Conservation (phyloP, 2,797 vertebrate genomes). For the Falco cherrug region DNA sequence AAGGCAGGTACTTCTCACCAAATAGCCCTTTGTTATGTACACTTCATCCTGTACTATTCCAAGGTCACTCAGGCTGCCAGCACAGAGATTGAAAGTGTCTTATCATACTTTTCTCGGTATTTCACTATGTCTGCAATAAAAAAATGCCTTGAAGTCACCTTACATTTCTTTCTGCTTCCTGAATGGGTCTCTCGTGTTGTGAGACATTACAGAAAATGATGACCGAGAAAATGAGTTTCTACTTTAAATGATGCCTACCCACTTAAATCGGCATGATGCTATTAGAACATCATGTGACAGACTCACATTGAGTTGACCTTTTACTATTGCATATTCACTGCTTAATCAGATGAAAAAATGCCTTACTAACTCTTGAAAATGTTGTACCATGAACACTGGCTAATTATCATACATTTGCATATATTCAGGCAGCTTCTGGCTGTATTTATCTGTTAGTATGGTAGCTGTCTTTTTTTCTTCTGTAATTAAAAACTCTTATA, state of each 20-base stretch:
- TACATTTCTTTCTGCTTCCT: not conserved
- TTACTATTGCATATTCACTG: conserved; percentile 36
- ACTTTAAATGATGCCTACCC: conserved; percentile 32
- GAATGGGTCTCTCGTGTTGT: not conserved
- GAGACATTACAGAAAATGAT: conserved; percentile 29
- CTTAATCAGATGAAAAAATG: conserved; percentile 62
- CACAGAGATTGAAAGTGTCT: not conserved
- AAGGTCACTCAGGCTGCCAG: not conserved
- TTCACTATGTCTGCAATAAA: not conserved
- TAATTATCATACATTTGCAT: conserved; percentile 70
- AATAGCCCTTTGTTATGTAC: not conserved
- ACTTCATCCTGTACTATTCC: not conserved
- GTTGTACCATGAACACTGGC: not conserved
- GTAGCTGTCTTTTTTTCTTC: not conserved
- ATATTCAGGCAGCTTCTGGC: conserved; percentile 23
- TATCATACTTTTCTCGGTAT: not conserved
- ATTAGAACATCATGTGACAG: conserved; percentile 2
- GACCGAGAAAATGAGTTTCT: conserved; percentile 37
- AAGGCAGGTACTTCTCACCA: not conserved
- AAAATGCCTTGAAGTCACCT: conserved; percentile 15
- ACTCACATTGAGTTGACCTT: conserved; percentile 65
- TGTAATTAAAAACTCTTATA: not conserved
- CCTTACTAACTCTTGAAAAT: conserved; percentile 50
- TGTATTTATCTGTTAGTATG: not conserved
- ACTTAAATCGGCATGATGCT: not conserved